Base-by-base conservation (phyloP, 2,797 vertebrate species). In the Octomys mimax region DNA sequence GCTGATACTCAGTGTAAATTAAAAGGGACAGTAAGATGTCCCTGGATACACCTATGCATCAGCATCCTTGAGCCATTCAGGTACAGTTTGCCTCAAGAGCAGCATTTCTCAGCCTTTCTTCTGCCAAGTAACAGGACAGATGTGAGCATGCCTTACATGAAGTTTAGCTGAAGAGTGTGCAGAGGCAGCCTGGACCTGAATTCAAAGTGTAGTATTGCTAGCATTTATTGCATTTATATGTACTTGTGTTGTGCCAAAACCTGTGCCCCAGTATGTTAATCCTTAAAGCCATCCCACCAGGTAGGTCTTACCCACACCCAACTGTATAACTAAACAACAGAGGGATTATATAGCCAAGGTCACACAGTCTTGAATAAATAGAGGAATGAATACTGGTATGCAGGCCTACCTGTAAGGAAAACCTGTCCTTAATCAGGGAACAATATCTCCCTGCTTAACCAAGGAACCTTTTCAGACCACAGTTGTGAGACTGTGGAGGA, bases 271-370 rank as follows among this genome's bases (percentile, higher is more conserved):
- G 61, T 68, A 26, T 87, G 52, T 62, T 68, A n/a, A 85, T 70
- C 26, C 42, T 57, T 46, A 57, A 31, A 42, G 59, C 39, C 33
- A 75, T 36, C 6, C 28, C 22, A 28, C 12, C 21, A 52, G 0
- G 26, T 39, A 18, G 26, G 81, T 62, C 36, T 33, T 33, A 18
- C 4, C 18, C 42, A 61, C 4, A 52, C 36, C 8, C 49, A 39
- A n/a, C 61, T 89, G 86, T 92, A 33, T n/a, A 79, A 68, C 28
- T 52, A 16, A 87, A 77, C n/a, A 81, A 73, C n/a, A 79, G 26
- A 75, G 59, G 24, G 49, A 46, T 33, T 33, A 68, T 77, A 42
- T 77, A 59, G 33, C 24, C 49, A 78, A 78, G 21, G 28, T 89
- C 80, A 22, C 21, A 16, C 12, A 66, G 31, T 21, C 39, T 82